These are phyloP conservation scores for Contarinia nasturtii DNA, from an alignment of 1,140 invertebrate genomes.

Conservation along the genomic window DNA sequence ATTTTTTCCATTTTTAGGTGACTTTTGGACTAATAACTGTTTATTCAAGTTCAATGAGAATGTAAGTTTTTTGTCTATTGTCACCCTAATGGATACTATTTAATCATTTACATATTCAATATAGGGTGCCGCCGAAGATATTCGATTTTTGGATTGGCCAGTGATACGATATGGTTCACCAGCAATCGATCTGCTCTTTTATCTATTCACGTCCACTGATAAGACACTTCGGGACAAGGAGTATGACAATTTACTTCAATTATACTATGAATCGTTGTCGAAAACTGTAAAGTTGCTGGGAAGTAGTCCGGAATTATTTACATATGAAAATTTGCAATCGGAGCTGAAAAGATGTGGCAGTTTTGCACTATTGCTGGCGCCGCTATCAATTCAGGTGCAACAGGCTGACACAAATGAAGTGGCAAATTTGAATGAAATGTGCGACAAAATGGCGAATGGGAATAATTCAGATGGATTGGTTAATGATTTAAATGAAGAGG, in stretches of 20 bases:
- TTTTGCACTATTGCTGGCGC: slow-evolving; percentile 10
- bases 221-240: slow-evolving; percentile 21
- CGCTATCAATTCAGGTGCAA: neutral
- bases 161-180: slow-evolving; percentile 27
- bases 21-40: neutral
- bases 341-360: slow-evolving; percentile 13
- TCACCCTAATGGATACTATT: neutral
- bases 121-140: slow-evolving; percentile 9
- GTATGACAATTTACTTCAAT: slow-evolving; percentile 23
- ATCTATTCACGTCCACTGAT: slow-evolving; percentile 29
- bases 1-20: neutral
- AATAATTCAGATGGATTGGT: too few relatives aligned
- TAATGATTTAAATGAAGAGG: too few relatives aligned
- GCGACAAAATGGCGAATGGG: too few relatives aligned
- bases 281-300: slow-evolving; percentile 13
- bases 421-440: too few relatives aligned
- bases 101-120: neutral
- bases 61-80: neutral
- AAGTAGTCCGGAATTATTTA: slow-evolving; percentile 13
- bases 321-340: slow-evolving; percentile 10
- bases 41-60: neutral
- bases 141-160: slow-evolving; percentile 31
- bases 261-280: slow-evolving; percentile 26
- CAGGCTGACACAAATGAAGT: too few relatives aligned
- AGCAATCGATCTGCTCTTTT: slow-evolving; percentile 29